Percentiles rank a stretch among this genome's conserved stretches.
These are phyloP conservation scores for Carposina sasakii DNA, from an alignment of 1,140 invertebrate species.

Conservation along the genomic window DNA sequence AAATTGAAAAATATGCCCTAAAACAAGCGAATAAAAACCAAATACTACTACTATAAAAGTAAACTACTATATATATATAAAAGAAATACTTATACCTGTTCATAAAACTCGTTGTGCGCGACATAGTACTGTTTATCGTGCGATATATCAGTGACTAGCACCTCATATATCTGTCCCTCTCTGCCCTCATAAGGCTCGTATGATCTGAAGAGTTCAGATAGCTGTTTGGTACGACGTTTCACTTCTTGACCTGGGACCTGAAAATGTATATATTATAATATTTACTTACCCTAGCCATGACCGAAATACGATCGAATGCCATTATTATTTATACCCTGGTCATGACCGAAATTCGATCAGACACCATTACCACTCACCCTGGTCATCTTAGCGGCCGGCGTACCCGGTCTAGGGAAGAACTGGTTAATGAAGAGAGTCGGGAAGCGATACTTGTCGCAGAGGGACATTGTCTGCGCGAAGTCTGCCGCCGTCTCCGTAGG, in stretches of 20 bases:
- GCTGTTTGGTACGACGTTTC: constrained; percentile 89
- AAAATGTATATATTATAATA: background rate
- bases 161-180: constrained; percentile 83
- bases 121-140: constrained; percentile 94
- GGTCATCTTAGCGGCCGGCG: constrained; percentile 92
- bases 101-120: constrained; percentile 96
- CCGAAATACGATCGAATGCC: background rate
- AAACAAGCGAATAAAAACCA: too few species aligned
- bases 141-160: constrained; percentile 94
- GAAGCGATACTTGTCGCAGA: constrained; percentile 93
- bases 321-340: background rate
- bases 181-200: constrained; percentile 90
- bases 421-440: constrained; percentile 98
- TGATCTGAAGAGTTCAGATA: constrained; percentile 93
- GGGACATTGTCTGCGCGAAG: constrained; percentile 90
- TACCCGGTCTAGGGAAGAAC: constrained; percentile 96
- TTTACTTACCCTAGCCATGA: background rate
- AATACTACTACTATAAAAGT: too few species aligned
- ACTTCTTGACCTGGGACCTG: constrained; percentile 85
- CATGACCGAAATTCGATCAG: too few species aligned
- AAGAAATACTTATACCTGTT: constrained; percentile 77
- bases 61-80: too few species aligned
- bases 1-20: too few species aligned
- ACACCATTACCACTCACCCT: constrained; percentile 53
- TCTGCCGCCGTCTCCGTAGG: constrained; percentile 95